Conservation (phyloP, 1,140 invertebrate species). For the Magallana angulata region DNA sequence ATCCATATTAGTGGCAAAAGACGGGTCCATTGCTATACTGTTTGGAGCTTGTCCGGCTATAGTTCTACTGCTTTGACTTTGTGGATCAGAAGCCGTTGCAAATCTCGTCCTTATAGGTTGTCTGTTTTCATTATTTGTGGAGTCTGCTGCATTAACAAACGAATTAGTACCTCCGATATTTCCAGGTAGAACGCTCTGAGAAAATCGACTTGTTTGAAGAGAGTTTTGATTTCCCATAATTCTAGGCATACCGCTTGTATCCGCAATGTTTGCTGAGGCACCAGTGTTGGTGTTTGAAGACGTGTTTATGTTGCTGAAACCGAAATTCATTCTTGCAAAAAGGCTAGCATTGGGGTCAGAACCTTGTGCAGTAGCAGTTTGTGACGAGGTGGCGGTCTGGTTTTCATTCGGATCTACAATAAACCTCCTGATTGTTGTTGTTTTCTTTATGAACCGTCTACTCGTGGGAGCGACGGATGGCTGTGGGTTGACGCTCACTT, state of each 20-base stretch:
- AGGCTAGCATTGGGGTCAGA: background rate
- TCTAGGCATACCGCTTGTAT: background rate
- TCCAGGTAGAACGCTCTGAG: background rate
- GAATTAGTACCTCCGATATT: background rate
- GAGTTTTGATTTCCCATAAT: conserved; percentile 6
- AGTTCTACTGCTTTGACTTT: background rate
- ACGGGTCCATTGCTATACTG: background rate
- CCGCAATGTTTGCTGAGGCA: background rate
- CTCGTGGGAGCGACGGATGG: background rate
- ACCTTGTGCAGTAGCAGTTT: background rate
- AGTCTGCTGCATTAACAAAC: background rate
- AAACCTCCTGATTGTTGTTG: background rate
- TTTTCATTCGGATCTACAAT: background rate
- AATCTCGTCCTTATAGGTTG: background rate
- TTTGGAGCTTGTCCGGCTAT: background rate
- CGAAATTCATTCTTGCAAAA: background rate
- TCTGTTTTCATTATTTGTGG: background rate
- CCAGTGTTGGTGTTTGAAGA: background rate
- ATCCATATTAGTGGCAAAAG: background rate
- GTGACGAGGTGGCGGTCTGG: background rate
- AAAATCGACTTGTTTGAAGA: background rate
- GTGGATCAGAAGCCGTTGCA: background rate
- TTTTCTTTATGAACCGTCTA: background rate
- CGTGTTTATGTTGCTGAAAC: background rate
- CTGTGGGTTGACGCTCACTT: background rate